A percentile compares a stretch with the other conserved stretches of the same genome.
These are phyloP conservation scores for Ptychobarbus kaznakovi DNA, from an alignment of 2,797 vertebrate species.

Conservation along the genomic window DNA sequence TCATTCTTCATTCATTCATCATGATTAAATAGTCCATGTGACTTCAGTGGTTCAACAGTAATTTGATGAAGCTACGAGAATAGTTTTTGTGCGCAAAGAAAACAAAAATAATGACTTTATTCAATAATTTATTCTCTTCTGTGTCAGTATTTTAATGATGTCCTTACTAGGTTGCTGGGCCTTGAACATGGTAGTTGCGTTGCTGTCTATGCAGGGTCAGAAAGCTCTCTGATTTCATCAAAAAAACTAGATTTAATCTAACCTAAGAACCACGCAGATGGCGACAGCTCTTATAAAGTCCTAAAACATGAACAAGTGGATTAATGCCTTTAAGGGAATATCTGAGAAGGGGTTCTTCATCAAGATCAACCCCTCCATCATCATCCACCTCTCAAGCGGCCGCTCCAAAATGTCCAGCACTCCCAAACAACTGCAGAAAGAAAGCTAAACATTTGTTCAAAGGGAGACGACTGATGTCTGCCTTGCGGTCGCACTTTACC, in stretches of 20 bases:
- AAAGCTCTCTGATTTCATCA: not conserved
- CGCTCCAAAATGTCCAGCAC: conserved; percentile 47
- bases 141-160: too few species aligned
- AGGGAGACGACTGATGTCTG: conserved; percentile 53
- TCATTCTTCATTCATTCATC: too few species aligned
- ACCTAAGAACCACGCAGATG: conserved; percentile 6
- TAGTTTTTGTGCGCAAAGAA: not conserved
- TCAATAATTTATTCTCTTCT: too few species aligned
- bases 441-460: conserved; percentile 60
- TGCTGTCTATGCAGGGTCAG: not conserved
- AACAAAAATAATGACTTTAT: too few species aligned
- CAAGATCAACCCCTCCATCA: conserved; percentile 55
- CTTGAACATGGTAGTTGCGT: too few species aligned
- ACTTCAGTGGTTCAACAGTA: not conserved
- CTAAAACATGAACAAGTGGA: conserved; percentile 42
- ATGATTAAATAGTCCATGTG: too few species aligned
- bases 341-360: conserved; percentile 57
- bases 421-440: conserved; percentile 61
- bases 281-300: conserved; percentile 39
- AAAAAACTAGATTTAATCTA: not conserved
- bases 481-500: conserved; percentile 27
- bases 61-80: not conserved
- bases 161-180: too few species aligned
- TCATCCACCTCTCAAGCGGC: conserved; percentile 39
- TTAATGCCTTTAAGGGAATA: conserved; percentile 37